Evolutionary conservation across 2,797 vertebrate species (phyloP).

Genomic region (Salmo trutta): DNA sequence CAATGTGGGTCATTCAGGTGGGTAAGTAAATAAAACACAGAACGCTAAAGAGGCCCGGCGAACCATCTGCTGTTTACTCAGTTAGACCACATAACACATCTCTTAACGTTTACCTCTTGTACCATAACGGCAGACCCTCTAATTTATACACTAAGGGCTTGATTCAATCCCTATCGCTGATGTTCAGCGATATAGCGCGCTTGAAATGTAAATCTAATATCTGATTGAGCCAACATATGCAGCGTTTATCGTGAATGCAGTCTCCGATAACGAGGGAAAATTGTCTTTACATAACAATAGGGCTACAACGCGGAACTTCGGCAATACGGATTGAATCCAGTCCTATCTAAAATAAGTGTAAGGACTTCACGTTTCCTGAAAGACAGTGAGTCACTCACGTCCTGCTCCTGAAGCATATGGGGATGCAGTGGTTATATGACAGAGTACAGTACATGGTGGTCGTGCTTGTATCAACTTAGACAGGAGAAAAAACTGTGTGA

Average conservation of each 20-base stretch:
- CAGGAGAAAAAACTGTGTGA: background rate
- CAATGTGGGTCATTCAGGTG: slow-evolving; percentile 74
- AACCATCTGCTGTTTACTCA: slow-evolving; percentile 85
- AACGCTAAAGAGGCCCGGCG: slow-evolving; percentile 63
- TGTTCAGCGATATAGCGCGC: no score
- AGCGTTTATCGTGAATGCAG: no score
- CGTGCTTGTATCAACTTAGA: background rate
- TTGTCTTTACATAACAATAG: no score
- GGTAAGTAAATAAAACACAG: slow-evolving; percentile 72
- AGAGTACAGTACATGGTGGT: background rate
- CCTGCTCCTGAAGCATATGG: background rate
- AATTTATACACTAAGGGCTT: slow-evolving; percentile 41
- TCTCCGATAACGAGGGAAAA: no score
- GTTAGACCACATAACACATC: slow-evolving; percentile 63
- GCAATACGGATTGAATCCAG: no score
- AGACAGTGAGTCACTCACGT: background rate
- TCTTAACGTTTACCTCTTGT: slow-evolving; percentile 53
- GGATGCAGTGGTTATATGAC: background rate
- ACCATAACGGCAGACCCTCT: slow-evolving; percentile 42
- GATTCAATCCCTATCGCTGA: no score
- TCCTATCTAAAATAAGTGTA: slow-evolving; percentile 12
- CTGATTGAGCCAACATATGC: no score
- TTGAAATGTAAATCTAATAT: no score
- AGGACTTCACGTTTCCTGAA: slow-evolving; percentile 12
- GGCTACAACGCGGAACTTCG: no score